Percentiles rank a stretch among this genome's conserved stretches.
These are phyloP conservation scores for Gobio gobio DNA, from an alignment of 2,113 vertebrate genomes.

Conservation along the genomic window DNA sequence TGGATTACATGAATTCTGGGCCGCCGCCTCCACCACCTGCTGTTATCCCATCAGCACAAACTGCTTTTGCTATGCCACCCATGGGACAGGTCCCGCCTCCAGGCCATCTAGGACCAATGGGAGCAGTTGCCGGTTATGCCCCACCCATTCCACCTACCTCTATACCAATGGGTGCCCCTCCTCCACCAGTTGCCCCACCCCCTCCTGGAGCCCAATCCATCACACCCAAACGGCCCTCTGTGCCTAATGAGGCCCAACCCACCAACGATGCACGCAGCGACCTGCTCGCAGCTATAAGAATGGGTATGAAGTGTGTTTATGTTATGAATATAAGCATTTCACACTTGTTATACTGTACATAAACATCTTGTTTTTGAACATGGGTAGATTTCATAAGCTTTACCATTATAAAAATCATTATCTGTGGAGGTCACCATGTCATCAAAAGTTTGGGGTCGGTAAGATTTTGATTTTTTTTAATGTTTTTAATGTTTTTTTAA, in stretches of 20 bases:
- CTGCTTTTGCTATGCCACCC: slow-evolving; percentile 91
- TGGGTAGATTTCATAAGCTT: neutral
- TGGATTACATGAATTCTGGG: slow-evolving; percentile 89
- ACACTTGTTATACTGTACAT: neutral
- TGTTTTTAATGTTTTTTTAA: too few relatives aligned
- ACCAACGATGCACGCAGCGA: slow-evolving; percentile 91
- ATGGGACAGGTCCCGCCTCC: slow-evolving; percentile 78
- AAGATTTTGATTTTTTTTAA: too few relatives aligned
- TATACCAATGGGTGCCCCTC: slow-evolving; percentile 81
- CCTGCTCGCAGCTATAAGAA: slow-evolving; percentile 94
- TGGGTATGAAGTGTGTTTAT: slow-evolving; percentile 79
- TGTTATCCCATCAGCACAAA: slow-evolving; percentile 92
- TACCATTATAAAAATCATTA: neutral
- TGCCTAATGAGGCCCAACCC: slow-evolving; percentile 65
- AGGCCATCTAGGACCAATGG: slow-evolving; percentile 73
- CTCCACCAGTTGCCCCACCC: slow-evolving; percentile 88
- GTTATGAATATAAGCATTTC: neutral
- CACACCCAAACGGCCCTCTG: slow-evolving; percentile 82
- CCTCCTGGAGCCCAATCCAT: slow-evolving; percentile 79
- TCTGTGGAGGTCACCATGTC: too few relatives aligned
- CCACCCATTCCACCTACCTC: slow-evolving; percentile 77
- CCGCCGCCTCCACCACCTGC: slow-evolving; percentile 86
- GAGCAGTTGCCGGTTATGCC: slow-evolving; percentile 68
- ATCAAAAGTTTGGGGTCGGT: too few relatives aligned
- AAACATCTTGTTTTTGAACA: neutral